Evolutionary conservation across 2,797 vertebrate genomes (phyloP).

Genomic region (Synaphobranchus kaupii): DNA sequence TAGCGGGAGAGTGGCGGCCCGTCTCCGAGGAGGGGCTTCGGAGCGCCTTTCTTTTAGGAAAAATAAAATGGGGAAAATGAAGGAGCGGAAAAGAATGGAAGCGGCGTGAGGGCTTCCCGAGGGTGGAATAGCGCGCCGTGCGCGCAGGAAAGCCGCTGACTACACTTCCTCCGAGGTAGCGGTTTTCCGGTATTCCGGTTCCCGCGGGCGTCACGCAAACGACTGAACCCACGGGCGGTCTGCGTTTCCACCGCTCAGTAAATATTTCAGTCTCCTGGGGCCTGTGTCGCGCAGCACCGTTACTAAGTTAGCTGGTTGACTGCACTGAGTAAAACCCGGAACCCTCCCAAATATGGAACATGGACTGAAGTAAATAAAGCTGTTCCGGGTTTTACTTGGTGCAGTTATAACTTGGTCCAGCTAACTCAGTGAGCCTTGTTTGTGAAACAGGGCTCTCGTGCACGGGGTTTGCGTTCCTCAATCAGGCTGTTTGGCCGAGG

Average conservation of each 20-base stretch:
- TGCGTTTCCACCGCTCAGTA: not conserved
- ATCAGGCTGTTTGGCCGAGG: too few species aligned
- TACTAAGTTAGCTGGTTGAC: too few species aligned
- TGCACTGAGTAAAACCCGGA: too few species aligned
- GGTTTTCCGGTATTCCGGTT: constrained; percentile 26
- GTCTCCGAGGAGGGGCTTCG: constrained; percentile 32
- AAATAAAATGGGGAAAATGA: not conserved
- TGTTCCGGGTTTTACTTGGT: too few species aligned
- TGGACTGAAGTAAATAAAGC: too few species aligned
- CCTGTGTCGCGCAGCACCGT: too few species aligned
- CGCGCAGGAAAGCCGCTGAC: constrained; percentile 34
- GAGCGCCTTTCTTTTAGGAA: not conserved
- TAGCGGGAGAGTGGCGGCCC: constrained; percentile 11
- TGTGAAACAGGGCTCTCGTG: too few species aligned
- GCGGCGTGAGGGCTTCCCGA: constrained; percentile 14
- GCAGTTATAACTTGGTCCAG: too few species aligned
- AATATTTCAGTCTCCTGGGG: not conserved
- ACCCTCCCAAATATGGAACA: too few species aligned
- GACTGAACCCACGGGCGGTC: not conserved
- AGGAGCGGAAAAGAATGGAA: constrained; percentile 33
- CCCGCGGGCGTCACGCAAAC: not conserved
- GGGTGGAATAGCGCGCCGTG: constrained; percentile 31
- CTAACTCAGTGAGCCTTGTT: too few species aligned
- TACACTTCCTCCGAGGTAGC: constrained; percentile 40
- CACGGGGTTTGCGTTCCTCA: too few species aligned